These are phyloP conservation scores for Protosalanx chinensis DNA, from an alignment of 2,797 vertebrate species.

Conservation along the genomic window DNA sequence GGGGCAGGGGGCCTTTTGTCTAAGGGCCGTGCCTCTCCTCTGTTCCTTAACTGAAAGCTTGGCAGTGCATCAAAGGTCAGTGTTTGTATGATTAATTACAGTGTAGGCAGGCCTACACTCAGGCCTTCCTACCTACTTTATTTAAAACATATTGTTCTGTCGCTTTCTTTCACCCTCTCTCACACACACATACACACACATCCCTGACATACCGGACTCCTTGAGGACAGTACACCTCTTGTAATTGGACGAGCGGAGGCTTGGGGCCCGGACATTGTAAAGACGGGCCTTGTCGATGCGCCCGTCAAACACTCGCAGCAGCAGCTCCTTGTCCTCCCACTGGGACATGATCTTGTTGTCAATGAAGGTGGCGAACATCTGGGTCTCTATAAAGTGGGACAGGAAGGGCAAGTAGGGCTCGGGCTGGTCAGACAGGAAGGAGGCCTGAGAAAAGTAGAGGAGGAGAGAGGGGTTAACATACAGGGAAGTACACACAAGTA, in stretches of 20 bases:
- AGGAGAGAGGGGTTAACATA: neutral
- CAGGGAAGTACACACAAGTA: neutral
- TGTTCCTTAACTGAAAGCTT: constrained; percentile 12
- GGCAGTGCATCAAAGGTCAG: constrained; percentile 29
- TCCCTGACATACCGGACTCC: constrained; percentile 81
- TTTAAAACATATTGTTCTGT: neutral
- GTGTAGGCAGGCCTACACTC: neutral
- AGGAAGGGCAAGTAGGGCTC: constrained; percentile 93
- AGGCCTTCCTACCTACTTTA: neutral
- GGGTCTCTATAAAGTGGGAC: constrained; percentile 94
- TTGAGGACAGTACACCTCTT: constrained; percentile 85
- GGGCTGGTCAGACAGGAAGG: constrained; percentile 92
- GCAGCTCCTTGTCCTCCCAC: constrained; percentile 91
- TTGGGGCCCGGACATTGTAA: constrained; percentile 84
- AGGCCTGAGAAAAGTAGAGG: constrained; percentile 73
- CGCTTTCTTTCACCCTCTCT: neutral
- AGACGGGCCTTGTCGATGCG: constrained; percentile 86
- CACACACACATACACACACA: neutral
- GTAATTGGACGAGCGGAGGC: constrained; percentile 83
- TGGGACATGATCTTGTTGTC: constrained; percentile 96
- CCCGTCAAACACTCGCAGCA: constrained; percentile 86
- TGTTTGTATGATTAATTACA: constrained; percentile 31
- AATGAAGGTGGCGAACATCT: constrained; percentile 97
- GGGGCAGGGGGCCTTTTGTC: neutral
- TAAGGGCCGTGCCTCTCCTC: constrained; percentile 5